Evolutionary conservation across 2,888 invertebrate genomes (phyloP).

Genomic region (Conus canariensis): DNA sequence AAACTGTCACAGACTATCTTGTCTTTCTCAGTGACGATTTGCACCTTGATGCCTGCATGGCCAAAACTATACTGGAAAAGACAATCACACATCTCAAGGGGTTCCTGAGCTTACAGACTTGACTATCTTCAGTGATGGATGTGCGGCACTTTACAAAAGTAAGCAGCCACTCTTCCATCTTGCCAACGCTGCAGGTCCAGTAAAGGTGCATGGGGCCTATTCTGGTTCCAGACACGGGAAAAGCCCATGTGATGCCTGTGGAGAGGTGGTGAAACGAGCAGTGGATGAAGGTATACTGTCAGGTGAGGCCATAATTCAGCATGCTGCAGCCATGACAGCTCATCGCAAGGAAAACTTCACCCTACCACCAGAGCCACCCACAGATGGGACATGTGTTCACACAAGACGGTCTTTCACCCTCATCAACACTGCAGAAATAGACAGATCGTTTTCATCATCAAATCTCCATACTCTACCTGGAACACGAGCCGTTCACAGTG

Average conservation of each 20-base stretch:
- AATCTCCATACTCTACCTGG: neutral
- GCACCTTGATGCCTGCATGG: conserved; percentile 9
- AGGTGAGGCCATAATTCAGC: neutral
- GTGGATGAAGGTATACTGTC: neutral
- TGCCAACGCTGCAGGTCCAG: neutral
- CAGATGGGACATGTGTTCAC: neutral
- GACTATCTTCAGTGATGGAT: conserved; percentile 47
- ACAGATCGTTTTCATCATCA: neutral
- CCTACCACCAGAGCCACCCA: neutral
- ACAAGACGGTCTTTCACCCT: neutral
- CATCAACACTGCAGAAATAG: neutral
- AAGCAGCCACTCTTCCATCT: conserved; percentile 27
- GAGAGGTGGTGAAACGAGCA: neutral
- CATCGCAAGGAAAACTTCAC: neutral
- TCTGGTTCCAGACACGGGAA: neutral
- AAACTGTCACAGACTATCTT: conserved; percentile 20
- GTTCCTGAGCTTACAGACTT: neutral
- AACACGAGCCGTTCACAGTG: neutral
- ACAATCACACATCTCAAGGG: neutral
- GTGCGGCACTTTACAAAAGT: conserved; percentile 38
- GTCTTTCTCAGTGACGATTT: neutral
- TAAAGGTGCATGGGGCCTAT: neutral
- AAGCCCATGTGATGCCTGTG: neutral
- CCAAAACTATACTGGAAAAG: neutral
- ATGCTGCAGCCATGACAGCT: neutral